Base-by-base conservation (phyloP, 1,140 invertebrate species). In the Brachionus rotundiformis region DNA sequence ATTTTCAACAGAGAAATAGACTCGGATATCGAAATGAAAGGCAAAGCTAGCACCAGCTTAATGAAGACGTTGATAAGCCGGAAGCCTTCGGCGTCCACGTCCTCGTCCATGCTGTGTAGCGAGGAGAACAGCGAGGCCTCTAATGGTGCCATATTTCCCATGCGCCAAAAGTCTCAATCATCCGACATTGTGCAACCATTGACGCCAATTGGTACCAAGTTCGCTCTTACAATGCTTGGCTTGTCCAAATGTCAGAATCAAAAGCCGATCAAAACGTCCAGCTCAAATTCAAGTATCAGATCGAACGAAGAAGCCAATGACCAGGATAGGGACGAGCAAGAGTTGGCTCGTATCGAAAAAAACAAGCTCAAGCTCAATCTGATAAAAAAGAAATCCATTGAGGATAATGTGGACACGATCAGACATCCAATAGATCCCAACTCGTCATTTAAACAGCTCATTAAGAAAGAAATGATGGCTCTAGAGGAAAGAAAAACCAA, bases 51-150 rank as follows among this genome's bases (percentile, higher is more conserved):
- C 10, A 87, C 86, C 33, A 87, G 86, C 83, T 84, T 88, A 36
- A 86, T 87, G 86, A 88, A 88, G 83, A 85, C 86, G 13, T 85
- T 87, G 25, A 86, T 87, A 54, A 84, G 85, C 7, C 54, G 82
- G 11, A 75, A 63, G 19, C 29, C 33, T 27, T 44, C 68, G 2
- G 33, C 11, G 8, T 65, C 33, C 13, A 27, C 68, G 2, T n/a
- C 11, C 2, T 65, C 31, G n/a, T 29, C 25, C 11, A 23, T 31
- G 23, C 29, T 29, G 29, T 31, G 8, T 0, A 65, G 31, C n/a
- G 61, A 73, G 25, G 19, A 31, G 25, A 44, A 73, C 25, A 8
- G 16, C 47, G 25, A 73, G 5, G 36, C 1, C 36, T 73, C 68
- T 13, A 73, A 10, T 25, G 19, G n/a, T 19, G 19, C n/a, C 19